A percentile compares a stretch with the other conserved stretches of the same genome.
Conservation (phyloP, 2,113 vertebrate genomes). For the Trogon melanurus region DNA sequence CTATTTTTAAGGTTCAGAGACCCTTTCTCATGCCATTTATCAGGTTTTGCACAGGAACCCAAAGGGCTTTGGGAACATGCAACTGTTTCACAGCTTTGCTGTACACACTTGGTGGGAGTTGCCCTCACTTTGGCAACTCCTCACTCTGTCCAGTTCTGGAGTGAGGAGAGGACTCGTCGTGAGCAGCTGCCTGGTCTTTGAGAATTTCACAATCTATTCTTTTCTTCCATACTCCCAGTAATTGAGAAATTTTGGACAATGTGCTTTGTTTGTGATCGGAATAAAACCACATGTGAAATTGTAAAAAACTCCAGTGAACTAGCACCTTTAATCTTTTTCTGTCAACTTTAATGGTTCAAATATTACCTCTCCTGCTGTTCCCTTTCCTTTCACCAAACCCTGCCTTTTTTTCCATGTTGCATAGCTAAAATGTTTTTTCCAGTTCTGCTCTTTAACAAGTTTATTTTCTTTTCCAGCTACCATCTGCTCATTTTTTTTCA, state of each 20-base stretch:
- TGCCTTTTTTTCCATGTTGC: neutral
- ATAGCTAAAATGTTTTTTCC: neutral
- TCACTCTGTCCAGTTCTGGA: neutral
- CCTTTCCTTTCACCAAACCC: neutral
- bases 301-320: neutral
- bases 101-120: neutral
- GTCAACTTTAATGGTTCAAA: neutral
- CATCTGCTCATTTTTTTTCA: neutral
- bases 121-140: neutral
- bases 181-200: neutral
- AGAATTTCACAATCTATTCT: neutral
- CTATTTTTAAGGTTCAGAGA: neutral
- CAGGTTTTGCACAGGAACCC: neutral
- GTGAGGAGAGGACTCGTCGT: neutral
- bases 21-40: neutral
- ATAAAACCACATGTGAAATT: neutral
- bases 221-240: neutral
- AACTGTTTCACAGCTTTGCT: neutral
- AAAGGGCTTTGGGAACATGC: accelerated
- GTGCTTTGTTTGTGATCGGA: neutral
- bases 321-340: neutral
- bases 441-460: neutral
- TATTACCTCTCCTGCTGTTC: neutral
- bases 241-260: neutral
- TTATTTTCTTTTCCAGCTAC: neutral